Base-by-base conservation (phyloP, 1,140 invertebrate genomes). In the Psilanteris sp. region DNA sequence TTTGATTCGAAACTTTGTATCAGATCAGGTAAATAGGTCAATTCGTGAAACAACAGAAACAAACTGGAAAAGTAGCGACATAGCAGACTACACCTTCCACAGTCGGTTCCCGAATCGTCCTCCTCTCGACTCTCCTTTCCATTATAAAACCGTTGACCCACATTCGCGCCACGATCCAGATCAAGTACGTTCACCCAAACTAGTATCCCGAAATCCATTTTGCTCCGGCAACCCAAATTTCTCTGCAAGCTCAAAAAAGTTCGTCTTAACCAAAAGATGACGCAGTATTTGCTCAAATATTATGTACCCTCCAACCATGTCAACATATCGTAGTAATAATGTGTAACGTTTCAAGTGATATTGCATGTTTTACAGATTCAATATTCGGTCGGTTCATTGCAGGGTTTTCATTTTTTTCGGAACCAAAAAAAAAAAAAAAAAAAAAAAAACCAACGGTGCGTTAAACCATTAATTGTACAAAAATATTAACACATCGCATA, bases 61-160 rank as follows among this genome's bases (percentile, higher is more conserved):
- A 18, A 18, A 41, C 13, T 3, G 14, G 24, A 55, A 55, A 31
- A 55, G 18, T 11, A 27, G 11, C 22, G 10, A 31, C 37, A 54
- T 14, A 26, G 9, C 15, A 37, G 57, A 15, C 39, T 46, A 24
- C 31, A 57, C 41, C 41, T 57, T 48, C 57, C 26, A 22, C 26
- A 48, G 62, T 39, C 41, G 50, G 48, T 67, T 24, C 44, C 44
- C 18, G 34, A 68, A 68, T 55, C 64, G 39, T 68, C 39, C 27
- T 46, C 31, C 52, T 59, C 46, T 27, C 46, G 20, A 54, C 36
- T 54, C 52, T 57, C 10, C 41, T 57, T 68, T 59, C 44, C 36
- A 59, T 68, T 68, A 68, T 68, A 59, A 68, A 59, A 68, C 43
- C 36, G 43, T 59, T 68, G 64, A 68, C 64, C 64, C 52, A 68